A percentile compares a stretch with the other conserved stretches of the same genome.
phyloP scores from a whole-genome alignment of 2,113 vertebrate genomes.

The Trogon surrucura region DNA sequence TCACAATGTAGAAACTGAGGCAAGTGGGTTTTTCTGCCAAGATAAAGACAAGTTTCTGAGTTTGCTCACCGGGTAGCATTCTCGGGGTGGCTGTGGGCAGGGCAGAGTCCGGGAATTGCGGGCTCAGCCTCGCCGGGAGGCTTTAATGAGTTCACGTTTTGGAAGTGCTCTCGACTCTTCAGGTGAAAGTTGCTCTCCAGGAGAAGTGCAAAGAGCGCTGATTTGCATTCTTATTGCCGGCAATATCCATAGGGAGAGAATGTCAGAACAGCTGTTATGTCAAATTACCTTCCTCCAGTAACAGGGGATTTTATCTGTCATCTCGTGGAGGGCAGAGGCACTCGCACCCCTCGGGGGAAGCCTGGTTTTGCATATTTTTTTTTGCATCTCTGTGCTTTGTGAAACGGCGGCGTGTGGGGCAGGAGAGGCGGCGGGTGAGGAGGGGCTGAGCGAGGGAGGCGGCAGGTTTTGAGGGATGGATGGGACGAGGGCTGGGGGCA shows the following conservation, averaged over 20 bases:
- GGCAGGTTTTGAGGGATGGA: background rate
- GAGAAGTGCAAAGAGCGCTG: slow-evolving; percentile 53
- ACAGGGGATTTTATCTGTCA: slow-evolving; percentile 69
- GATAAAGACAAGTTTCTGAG: background rate
- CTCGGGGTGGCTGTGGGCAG: background rate
- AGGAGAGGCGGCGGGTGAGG: rapidly evolving
- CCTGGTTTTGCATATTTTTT: slow-evolving; percentile 31
- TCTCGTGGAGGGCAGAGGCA: slow-evolving; percentile 61
- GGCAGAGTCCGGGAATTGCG: background rate
- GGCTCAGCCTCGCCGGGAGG: background rate
- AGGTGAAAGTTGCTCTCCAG: slow-evolving; percentile 61
- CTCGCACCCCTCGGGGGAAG: slow-evolving; percentile 51
- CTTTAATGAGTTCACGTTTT: slow-evolving; percentile 45
- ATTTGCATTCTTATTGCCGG: slow-evolving; percentile 74
- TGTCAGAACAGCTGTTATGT: slow-evolving; percentile 74
- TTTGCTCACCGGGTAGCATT: background rate
- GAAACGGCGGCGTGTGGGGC: background rate
- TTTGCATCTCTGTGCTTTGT: background rate
- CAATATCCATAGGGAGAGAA: slow-evolving; percentile 69
- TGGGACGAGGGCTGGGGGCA: background rate
- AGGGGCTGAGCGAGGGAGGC: background rate
- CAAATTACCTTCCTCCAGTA: slow-evolving; percentile 69
- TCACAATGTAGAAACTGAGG: rapidly evolving
- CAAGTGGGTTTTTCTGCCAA: background rate
- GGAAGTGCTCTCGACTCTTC: slow-evolving; percentile 30